These are phyloP conservation scores for Rhinoderma darwinii DNA, from an alignment of 2,113 vertebrate species.

Conservation along the genomic window DNA sequence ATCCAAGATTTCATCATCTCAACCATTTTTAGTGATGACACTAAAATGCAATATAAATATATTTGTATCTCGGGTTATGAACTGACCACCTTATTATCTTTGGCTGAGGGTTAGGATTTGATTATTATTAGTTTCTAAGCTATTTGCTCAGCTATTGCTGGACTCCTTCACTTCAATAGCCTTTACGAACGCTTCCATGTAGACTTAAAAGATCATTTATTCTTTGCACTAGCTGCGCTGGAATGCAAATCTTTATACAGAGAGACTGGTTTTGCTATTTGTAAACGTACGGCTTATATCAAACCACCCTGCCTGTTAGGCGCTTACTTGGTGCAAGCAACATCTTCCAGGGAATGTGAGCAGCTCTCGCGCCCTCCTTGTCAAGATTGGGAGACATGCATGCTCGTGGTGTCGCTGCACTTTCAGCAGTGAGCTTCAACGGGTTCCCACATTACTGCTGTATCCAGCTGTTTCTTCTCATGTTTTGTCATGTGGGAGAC, in stretches of 20 bases:
- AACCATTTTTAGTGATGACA: background rate
- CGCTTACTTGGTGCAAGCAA: background rate
- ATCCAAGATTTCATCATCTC: background rate
- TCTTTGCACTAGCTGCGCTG: conserved; percentile 40
- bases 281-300: background rate
- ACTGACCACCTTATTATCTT: background rate
- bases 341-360: background rate
- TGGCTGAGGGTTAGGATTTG: background rate
- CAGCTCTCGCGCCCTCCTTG: too few species aligned
- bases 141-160: background rate
- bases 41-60: background rate
- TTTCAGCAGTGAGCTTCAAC: background rate
- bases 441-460: background rate
- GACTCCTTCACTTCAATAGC: background rate
- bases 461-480: background rate
- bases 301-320: background rate
- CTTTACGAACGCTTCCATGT: background rate
- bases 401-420: background rate
- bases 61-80: background rate
- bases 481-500: background rate
- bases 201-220: conserved; percentile 23
- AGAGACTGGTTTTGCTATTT: background rate
- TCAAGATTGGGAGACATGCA: background rate
- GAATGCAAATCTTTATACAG: conserved; percentile 1
- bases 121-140: background rate